Base-by-base conservation (phyloP, 2,797 vertebrate species). In the Enteromius paludinosus region DNA sequence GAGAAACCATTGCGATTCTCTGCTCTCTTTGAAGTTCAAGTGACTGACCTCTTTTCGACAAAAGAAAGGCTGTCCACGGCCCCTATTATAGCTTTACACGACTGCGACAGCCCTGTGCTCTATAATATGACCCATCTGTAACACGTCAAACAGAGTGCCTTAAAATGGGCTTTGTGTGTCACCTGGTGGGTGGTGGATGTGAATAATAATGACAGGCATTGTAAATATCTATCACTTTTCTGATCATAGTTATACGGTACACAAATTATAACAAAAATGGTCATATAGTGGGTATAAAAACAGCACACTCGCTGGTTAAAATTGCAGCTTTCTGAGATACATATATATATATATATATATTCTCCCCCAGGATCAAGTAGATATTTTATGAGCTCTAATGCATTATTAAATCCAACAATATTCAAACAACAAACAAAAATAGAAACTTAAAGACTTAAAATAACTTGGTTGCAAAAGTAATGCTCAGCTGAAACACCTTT, bases 1-100 rank as follows among this genome's bases (percentile, higher is more conserved):
- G 79, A 75, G 47, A 83, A 73, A 56, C 49, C 49, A 64, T 54
- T 79, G 23, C 28, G 38, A 69, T 47, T 59, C 38, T 86, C 47
- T 43, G 23, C 66, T 83, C 68, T 56, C 25, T 71, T 33, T 74
- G 5, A 78, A n/a, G 45, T 30, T 38, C 30, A 33, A 66, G 20
- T 54, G 23, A 23, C 15, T 83, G 68, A 72, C 82, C 82, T 71
- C 54, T 54, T 70, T 64, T 65, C 41, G 56, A 74, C 71, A 20
- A 78, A 61, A 56, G n/a, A 28, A 73, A 66, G 45, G 43, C 74
- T 15, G 35, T 65, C 59, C 47, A 47, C 5, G 70, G 35, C 38
- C 69, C 35, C 61, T 77, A 70, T 72, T 61, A 78, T 25, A 66
- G 73, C 38, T 68, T 56, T 61, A 66, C 68, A 72, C 12, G 49